phyloP scores from a whole-genome alignment of 2,888 invertebrate genomes.

The Coenonympha glycerion region DNA sequence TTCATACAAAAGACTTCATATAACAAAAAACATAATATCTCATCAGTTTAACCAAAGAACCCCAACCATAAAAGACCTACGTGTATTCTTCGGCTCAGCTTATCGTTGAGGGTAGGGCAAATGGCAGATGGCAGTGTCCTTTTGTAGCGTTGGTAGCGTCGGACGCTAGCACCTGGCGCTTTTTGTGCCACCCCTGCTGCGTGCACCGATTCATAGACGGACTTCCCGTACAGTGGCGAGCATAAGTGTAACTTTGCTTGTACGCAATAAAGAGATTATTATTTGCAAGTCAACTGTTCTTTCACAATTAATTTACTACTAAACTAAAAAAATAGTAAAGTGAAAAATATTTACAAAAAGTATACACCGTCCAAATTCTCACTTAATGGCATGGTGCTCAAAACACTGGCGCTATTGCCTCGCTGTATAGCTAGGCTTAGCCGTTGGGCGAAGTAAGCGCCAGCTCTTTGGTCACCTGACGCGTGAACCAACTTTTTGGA shows the following conservation, averaged over 20 bases:
- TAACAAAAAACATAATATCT: not conserved
- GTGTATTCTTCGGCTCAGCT: not conserved
- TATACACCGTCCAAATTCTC: too few relatives aligned
- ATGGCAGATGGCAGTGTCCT: slow-evolving; percentile 21
- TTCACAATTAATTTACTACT: too few relatives aligned
- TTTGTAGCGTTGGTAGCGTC: slow-evolving; percentile 9
- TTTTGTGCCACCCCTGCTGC: slow-evolving; percentile 15
- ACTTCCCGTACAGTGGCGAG: slow-evolving; percentile 3
- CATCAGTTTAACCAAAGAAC: not conserved
- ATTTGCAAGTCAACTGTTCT: too few relatives aligned
- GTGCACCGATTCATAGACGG: not conserved
- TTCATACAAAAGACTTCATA: slow-evolving; percentile 3
- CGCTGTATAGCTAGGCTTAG: too few relatives aligned
- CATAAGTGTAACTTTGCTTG: not conserved
- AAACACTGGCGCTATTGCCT: too few relatives aligned
- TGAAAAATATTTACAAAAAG: too few relatives aligned
- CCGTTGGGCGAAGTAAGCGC: too few relatives aligned
- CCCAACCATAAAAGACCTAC: not conserved
- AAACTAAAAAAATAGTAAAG: too few relatives aligned
- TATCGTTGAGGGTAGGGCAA: slow-evolving; percentile 12
- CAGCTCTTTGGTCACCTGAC: too few relatives aligned
- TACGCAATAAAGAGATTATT: too few relatives aligned
- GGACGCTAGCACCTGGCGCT: slow-evolving; percentile 22
- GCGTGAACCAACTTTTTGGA: too few relatives aligned
- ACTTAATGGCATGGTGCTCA: too few relatives aligned